Evolutionary conservation across 2,797 vertebrate species (phyloP).

Genomic region (Oryzias dopingdopingensis): DNA sequence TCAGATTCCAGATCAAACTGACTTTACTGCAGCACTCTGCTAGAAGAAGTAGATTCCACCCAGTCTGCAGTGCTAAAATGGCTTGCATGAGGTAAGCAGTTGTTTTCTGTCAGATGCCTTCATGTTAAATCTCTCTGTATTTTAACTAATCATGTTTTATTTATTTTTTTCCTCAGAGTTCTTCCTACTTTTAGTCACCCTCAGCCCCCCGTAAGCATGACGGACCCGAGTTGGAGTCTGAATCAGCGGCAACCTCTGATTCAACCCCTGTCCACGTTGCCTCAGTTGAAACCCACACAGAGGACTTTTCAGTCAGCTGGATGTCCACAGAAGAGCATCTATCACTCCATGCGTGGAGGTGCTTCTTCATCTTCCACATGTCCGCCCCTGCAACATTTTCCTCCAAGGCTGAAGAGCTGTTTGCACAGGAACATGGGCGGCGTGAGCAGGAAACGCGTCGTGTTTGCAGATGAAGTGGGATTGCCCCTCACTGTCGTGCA

Average conservation of each 20-base stretch:
- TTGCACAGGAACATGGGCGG: constrained; percentile 41
- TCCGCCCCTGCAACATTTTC: background rate
- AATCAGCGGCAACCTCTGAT: constrained; percentile 35
- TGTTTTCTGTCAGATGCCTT: background rate
- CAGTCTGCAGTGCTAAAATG: constrained; percentile 37
- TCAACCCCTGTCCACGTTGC: constrained; percentile 41
- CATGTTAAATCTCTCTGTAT: background rate
- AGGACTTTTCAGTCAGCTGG: constrained; percentile 34
- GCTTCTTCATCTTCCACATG: background rate
- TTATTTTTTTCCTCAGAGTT: constrained; percentile 45
- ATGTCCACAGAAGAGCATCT: background rate
- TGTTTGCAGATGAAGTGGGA: constrained; percentile 84
- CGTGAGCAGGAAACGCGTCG: constrained; percentile 75
- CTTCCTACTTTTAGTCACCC: constrained; percentile 42
- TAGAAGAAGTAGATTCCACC: background rate
- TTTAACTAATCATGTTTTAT: background rate
- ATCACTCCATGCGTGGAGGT: background rate
- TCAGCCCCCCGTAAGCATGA: constrained; percentile 29
- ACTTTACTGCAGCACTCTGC: background rate
- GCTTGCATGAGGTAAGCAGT: constrained; percentile 52
- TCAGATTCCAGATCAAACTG: constrained; percentile 19
- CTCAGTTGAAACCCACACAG: constrained; percentile 27
- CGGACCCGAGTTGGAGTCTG: constrained; percentile 55
- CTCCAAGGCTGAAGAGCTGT: constrained; percentile 29
- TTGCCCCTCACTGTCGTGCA: constrained; percentile 75